Evolutionary conservation across 1,140 invertebrate genomes (phyloP), one percentile per base, ranked within the genome.

Genomic region (Contarinia nasturtii): DNA sequence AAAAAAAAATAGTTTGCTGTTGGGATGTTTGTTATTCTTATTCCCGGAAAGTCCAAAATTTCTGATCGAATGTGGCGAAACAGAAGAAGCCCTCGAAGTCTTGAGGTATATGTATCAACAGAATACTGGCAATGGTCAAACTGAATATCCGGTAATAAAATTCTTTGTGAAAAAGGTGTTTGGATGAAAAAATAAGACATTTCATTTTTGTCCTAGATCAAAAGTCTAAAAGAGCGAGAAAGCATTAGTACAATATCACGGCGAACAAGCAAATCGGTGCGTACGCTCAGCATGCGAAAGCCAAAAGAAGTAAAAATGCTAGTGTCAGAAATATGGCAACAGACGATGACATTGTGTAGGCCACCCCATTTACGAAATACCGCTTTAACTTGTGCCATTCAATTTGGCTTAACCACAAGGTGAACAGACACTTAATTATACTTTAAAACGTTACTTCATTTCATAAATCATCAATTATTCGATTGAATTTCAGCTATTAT

Each of bases 31-130:
- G 70, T 67, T 87, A 2, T 69, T 82, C 47, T 70, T 74, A 21
- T 85, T 89, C 65, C 86, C 85, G 3, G 86, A 89, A 63, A 88
- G 83, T 60, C 85, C 86, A 1, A 87, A 86, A 58, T 89, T 83
- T 61, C 69, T 86, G 45, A 70, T 88, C 52, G 77, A 82, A 55
- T 77, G 76, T 58, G 80, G 82, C 42, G 74, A 81, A 49, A 72
- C 79, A 19, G 76, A 83, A 14, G 77, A 79, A 34, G 79, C 82
- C 5, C 63, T 85, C 0, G 64, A 74, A 43, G 73, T 80, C 18
- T 70, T 86, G 14, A 73, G 72, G 53, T 64, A 72, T 53, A 78
- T 86, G 53, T 84, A 78, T 59, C 58, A 71, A 4, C 68, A 71
- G 44, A 86, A 86, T 55, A 82, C 77, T 10, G 76, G 77, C 15